These are phyloP conservation scores for Melinaea marsaeus DNA, from an alignment of 2,888 invertebrate species.

Conservation along the genomic window DNA sequence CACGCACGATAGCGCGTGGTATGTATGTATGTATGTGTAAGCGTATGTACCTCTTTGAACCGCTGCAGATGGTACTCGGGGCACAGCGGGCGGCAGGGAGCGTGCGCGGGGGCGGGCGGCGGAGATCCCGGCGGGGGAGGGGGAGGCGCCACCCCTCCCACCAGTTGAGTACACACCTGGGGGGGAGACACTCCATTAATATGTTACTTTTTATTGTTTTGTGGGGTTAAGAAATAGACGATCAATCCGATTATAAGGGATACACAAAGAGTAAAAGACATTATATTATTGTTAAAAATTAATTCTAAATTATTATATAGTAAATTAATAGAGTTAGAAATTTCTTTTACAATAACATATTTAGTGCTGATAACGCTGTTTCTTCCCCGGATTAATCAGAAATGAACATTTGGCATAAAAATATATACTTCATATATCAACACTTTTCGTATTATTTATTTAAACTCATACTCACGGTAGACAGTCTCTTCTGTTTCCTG, in stretches of 20 bases:
- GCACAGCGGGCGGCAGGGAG: conserved; percentile 58
- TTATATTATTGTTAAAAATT: too few species aligned
- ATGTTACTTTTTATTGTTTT: neutral
- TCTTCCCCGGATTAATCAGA: too few species aligned
- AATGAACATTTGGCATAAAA: too few species aligned
- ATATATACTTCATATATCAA: too few species aligned
- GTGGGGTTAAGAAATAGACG: neutral
- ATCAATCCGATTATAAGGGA: neutral
- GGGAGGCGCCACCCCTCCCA: conserved; percentile 50
- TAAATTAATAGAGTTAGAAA: too few species aligned
- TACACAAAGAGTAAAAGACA: too few species aligned
- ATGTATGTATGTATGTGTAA: neutral
- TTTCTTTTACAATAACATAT: too few species aligned
- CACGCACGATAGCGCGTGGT: too few species aligned
- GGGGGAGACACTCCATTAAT: too few species aligned
- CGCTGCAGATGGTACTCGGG: conserved; percentile 66
- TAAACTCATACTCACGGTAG: conserved; percentile 45
- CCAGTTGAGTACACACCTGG: conserved; percentile 69
- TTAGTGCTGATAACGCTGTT: too few species aligned
- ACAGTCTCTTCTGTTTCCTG: conserved; percentile 65
- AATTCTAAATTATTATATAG: too few species aligned
- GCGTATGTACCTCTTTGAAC: conserved; percentile 55
- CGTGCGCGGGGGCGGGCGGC: conserved; percentile 48
- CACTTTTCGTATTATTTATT: neutral
- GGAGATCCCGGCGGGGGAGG: conserved; percentile 58